These are phyloP conservation scores for Lagocephalus sceleratus DNA, from an alignment of 2,797 vertebrate species.

Conservation along the genomic window DNA sequence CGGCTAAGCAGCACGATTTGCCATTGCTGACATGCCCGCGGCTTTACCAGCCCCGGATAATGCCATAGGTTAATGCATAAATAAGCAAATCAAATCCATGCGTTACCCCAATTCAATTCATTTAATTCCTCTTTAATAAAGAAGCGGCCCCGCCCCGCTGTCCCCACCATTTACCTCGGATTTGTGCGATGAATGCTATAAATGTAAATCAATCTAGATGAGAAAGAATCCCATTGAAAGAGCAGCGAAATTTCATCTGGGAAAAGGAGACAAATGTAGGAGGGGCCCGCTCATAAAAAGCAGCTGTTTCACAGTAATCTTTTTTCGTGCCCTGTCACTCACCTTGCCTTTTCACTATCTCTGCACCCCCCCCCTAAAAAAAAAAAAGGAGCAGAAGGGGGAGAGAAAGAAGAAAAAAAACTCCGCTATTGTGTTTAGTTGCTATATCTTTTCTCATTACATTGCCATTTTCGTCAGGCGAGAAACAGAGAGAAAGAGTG, in stretches of 20 bases:
- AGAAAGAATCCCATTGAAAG: constrained; percentile 83
- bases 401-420: constrained; percentile 37
- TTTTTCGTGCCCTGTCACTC: constrained; percentile 89
- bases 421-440: constrained; percentile 64
- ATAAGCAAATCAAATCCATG: constrained; percentile 86
- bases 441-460: constrained; percentile 73
- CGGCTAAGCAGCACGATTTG: constrained; percentile 67
- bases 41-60: constrained; percentile 71
- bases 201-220: constrained; percentile 87
- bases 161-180: constrained; percentile 70
- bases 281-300: constrained; percentile 79
- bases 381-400: neutral
- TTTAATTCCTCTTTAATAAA: constrained; percentile 86
- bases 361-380: constrained; percentile 52
- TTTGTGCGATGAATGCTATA: constrained; percentile 84
- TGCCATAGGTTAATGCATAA: constrained; percentile 80
- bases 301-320: constrained; percentile 89
- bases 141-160: constrained; percentile 74
- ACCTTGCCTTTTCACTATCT: constrained; percentile 82
- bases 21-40: constrained; percentile 66
- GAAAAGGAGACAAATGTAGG: constrained; percentile 67
- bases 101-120: constrained; percentile 85
- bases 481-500: constrained; percentile 21
- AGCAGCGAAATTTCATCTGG: constrained; percentile 77
- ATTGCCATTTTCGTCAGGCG: constrained; percentile 65